Percentiles rank a stretch among this genome's conserved stretches.
phyloP scores from a whole-genome alignment of 2,888 invertebrate species.

The Apoda limacodes region DNA sequence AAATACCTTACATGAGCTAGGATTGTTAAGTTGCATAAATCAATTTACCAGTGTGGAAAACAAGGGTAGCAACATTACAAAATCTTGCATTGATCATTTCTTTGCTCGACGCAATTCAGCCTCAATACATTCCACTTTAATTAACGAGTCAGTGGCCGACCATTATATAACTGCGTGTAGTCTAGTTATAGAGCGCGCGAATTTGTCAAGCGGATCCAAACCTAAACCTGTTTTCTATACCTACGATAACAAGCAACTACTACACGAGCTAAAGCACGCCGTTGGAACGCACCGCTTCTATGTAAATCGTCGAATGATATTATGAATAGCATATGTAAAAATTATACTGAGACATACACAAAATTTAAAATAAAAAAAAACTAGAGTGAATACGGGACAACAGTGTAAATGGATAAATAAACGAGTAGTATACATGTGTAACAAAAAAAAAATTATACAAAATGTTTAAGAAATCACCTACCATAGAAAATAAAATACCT shows the following conservation, averaged over 20 bases:
- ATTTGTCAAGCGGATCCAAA: too few relatives aligned
- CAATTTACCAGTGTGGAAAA: slow-evolving; percentile 13
- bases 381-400: slow-evolving; percentile 1
- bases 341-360: slow-evolving; percentile 1
- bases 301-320: slow-evolving; percentile 4
- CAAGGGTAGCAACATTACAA: slow-evolving; percentile 4
- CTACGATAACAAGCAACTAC: slow-evolving; percentile 1
- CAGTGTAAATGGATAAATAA: slow-evolving; percentile 7
- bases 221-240: too few relatives aligned
- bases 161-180: slow-evolving; percentile 11
- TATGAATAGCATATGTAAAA: neutral
- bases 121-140: slow-evolving; percentile 4
- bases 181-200: too few relatives aligned
- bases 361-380: slow-evolving; percentile 1
- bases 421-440: slow-evolving; percentile 7
- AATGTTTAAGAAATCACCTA: slow-evolving; percentile 1
- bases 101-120: slow-evolving; percentile 3
- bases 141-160: slow-evolving; percentile 7
- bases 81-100: slow-evolving; percentile 12
- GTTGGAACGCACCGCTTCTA: slow-evolving; percentile 1
- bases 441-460: slow-evolving; percentile 4
- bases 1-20: slow-evolving; percentile 4
- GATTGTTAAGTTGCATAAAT: slow-evolving; percentile 7
- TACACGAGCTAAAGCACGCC: neutral
- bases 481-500: slow-evolving; percentile 5